Evolutionary conservation across 2,113 vertebrate species (phyloP).

Genomic region (Odontesthes bonariensis): DNA sequence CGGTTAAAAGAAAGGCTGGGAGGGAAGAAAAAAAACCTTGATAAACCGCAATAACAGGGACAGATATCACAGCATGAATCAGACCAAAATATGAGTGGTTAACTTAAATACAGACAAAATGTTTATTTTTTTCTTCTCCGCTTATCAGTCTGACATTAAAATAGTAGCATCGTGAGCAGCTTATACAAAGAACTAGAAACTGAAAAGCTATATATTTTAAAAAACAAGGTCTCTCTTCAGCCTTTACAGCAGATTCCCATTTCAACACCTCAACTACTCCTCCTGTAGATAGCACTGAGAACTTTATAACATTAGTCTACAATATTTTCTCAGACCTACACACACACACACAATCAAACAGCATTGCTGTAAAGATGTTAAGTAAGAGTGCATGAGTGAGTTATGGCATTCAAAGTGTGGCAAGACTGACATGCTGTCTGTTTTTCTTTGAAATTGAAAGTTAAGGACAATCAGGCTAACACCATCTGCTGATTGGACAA

Average conservation of each 20-base stretch:
- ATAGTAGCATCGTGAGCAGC: slow-evolving; percentile 65
- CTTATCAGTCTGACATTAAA: slow-evolving; percentile 54
- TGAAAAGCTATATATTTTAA: slow-evolving; percentile 47
- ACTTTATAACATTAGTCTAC: slow-evolving; percentile 33
- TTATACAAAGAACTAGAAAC: slow-evolving; percentile 66
- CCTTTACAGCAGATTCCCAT: slow-evolving; percentile 39
- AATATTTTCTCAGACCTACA: slow-evolving; percentile 22
- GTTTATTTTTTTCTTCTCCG: slow-evolving; percentile 60
- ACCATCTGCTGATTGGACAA: not conserved
- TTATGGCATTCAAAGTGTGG: slow-evolving; percentile 31
- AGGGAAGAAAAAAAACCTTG: not conserved
- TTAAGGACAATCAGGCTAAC: not conserved
- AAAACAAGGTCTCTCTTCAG: slow-evolving; percentile 51
- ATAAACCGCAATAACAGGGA: too few relatives aligned
- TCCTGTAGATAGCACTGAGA: slow-evolving; percentile 47
- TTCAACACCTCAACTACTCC: slow-evolving; percentile 12
- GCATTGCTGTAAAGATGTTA: not conserved
- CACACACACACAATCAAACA: not conserved
- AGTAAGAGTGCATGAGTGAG: slow-evolving; percentile 7
- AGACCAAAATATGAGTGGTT: not conserved
- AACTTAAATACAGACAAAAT: slow-evolving; percentile 50
- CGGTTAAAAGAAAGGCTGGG: too few relatives aligned
- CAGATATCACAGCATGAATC: not conserved
- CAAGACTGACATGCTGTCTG: not conserved
- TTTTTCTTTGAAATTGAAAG: slow-evolving; percentile 1